phyloP scores from a whole-genome alignment of 2,888 invertebrate species.

The Drosophila atripex region DNA sequence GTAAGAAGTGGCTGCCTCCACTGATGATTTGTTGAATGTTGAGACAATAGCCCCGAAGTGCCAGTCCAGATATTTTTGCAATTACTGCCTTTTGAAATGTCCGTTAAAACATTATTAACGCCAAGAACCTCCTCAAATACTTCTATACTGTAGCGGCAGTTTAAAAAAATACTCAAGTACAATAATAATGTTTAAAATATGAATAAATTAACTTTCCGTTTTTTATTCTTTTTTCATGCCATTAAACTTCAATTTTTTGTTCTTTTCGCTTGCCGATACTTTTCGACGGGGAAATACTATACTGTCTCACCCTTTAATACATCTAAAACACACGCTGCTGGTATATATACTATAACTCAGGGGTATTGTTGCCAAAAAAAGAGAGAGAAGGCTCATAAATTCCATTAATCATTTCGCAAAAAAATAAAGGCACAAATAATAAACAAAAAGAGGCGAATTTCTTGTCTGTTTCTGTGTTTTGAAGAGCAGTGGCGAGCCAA shows the following conservation, averaged over 20 bases:
- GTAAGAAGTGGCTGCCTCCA: too few relatives aligned
- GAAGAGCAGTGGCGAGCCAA: conserved; percentile 53
- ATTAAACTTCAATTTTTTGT: conserved; percentile 31
- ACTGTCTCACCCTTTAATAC: conserved; percentile 18
- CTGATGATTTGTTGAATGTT: too few relatives aligned
- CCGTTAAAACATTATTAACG: too few relatives aligned
- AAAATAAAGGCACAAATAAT: conserved; percentile 39
- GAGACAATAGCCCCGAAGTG: too few relatives aligned
- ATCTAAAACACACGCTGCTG: conserved; percentile 33
- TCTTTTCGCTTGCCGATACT: conserved; percentile 4
- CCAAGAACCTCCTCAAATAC: too few relatives aligned
- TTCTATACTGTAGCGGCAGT: too few relatives aligned
- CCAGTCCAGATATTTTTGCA: too few relatives aligned
- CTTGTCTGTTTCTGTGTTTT: conserved; percentile 31
- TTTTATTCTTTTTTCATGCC: neutral
- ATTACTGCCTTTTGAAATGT: too few relatives aligned
- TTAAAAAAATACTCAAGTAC: too few relatives aligned
- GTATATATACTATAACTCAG: conserved; percentile 11
- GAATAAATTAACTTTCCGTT: neutral
- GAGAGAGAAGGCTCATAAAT: conserved; percentile 48
- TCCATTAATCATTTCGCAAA: conserved; percentile 71
- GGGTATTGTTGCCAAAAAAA: conserved; percentile 51
- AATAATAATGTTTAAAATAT: neutral
- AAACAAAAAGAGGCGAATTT: conserved; percentile 38
- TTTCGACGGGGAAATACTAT: conserved; percentile 32